A percentile compares a stretch with the other conserved stretches of the same genome.
These are phyloP conservation scores for Trinorchestia longiramus DNA, from an alignment of 1,140 invertebrate species.

Conservation along the genomic window DNA sequence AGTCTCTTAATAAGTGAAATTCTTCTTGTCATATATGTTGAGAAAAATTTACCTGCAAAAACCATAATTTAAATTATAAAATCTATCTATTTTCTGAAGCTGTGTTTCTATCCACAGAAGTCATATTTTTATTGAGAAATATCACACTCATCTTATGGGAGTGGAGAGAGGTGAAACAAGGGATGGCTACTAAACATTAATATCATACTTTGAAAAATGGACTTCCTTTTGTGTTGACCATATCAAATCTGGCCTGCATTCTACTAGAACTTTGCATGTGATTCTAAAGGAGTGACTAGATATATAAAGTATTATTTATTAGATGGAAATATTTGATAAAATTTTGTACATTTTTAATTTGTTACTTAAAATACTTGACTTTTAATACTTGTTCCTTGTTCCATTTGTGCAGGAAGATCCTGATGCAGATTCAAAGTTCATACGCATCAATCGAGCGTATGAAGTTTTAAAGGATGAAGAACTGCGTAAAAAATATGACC, in stretches of 20 bases:
- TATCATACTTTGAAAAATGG: no score
- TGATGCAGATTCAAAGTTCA: conserved; percentile 81
- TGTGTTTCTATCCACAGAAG: no score
- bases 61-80: no score
- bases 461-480: conserved; percentile 87
- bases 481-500: conserved; percentile 82
- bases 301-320: conserved; percentile 50
- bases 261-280: background rate
- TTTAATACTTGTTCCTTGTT: conserved; percentile 33
- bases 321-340: conserved; percentile 61
- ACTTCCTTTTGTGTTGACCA: background rate
- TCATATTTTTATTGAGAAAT: no score
- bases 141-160: no score
- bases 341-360: background rate
- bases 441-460: conserved; percentile 84
- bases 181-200: no score
- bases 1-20: no score
- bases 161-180: no score
- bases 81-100: no score
- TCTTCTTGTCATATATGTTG: no score
- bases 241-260: background rate
- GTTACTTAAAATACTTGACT: background rate
- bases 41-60: no score
- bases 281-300: background rate
- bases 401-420: conserved; percentile 76